Conservation (phyloP, 2,888 invertebrate species). For the Ormyrus thymus region DNA sequence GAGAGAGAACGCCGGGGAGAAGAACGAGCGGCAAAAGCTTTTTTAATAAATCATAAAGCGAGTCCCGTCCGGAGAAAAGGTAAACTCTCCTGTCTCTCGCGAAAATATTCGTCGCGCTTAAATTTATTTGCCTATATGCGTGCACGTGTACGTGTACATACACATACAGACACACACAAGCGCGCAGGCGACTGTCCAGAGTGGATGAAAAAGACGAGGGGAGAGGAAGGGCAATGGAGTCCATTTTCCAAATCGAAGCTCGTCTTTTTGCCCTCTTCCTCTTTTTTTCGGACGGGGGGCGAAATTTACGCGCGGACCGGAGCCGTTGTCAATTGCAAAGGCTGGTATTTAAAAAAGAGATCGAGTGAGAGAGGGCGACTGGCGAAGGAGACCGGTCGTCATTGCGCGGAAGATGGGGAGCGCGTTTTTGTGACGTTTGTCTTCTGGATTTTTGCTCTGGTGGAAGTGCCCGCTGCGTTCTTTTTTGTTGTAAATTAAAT, state of each 20-base stretch:
- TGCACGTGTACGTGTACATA: no score
- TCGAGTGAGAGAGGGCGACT: neutral
- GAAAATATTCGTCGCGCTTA: slow-evolving; percentile 21
- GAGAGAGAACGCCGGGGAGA: no score
- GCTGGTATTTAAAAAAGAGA: slow-evolving; percentile 3
- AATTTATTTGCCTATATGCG: slow-evolving; percentile 21
- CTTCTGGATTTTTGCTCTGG: slow-evolving; percentile 11
- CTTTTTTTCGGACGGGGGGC: neutral
- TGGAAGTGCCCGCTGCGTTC: neutral
- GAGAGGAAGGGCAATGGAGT: neutral
- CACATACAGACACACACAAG: no score
- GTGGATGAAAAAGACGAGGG: slow-evolving; percentile 11
- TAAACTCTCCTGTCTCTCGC: slow-evolving; percentile 15
- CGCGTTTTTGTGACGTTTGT: slow-evolving; percentile 10
- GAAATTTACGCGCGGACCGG: slow-evolving; percentile 3
- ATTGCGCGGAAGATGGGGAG: neutral
- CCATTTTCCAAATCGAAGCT: slow-evolving; percentile 38
- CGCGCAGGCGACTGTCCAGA: neutral
- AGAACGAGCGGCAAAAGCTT: slow-evolving; percentile 32
- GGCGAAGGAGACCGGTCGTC: slow-evolving; percentile 40
- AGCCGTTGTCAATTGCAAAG: slow-evolving; percentile 47
- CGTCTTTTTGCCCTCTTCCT: neutral
- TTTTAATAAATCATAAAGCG: slow-evolving; percentile 51
- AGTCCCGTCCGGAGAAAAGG: slow-evolving; percentile 12
- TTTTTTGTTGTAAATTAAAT: no score